These are phyloP conservation scores for Pongo pygmaeus DNA, from an alignment of 2,113 vertebrate genomes.

Conservation along the genomic window DNA sequence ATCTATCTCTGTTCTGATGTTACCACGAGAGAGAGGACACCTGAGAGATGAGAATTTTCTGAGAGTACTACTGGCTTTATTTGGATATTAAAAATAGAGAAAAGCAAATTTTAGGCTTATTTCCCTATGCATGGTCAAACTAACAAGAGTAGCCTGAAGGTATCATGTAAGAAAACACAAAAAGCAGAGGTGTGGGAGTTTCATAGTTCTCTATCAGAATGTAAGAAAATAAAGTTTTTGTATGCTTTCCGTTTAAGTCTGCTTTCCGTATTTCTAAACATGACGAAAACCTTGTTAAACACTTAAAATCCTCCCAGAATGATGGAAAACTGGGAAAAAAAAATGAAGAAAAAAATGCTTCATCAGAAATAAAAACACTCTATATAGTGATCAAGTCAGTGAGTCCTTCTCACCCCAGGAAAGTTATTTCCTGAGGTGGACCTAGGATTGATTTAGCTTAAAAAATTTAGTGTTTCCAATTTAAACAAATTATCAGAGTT, in stretches of 20 bases:
- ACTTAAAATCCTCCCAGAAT: neutral
- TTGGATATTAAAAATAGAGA: neutral
- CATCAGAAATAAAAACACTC: neutral
- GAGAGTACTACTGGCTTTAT: neutral
- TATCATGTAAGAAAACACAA: neutral
- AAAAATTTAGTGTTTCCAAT: neutral
- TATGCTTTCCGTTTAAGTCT: slow-evolving; percentile 1
- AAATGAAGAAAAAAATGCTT: slow-evolving; percentile 30
- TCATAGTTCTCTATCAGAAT: slow-evolving; percentile 2
- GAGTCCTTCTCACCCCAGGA: neutral
- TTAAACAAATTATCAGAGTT: slow-evolving; percentile 1
- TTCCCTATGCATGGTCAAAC: neutral
- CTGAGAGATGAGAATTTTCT: slow-evolving; percentile 33
- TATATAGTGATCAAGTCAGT: neutral
- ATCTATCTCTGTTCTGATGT: neutral
- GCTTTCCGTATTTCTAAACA: neutral
- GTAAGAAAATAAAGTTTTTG: neutral
- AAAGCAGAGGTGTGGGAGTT: neutral
- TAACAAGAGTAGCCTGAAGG: neutral
- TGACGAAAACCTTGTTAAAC: neutral
- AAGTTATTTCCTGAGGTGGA: neutral
- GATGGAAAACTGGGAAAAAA: slow-evolving; percentile 16
- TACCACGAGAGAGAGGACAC: neutral
- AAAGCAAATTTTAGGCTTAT: neutral
- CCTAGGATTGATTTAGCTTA: slow-evolving; percentile 5